Evolutionary conservation across 2,113 vertebrate species (phyloP), one percentile per base, ranked within the genome.

Genomic region (Phaetusa simplex): DNA sequence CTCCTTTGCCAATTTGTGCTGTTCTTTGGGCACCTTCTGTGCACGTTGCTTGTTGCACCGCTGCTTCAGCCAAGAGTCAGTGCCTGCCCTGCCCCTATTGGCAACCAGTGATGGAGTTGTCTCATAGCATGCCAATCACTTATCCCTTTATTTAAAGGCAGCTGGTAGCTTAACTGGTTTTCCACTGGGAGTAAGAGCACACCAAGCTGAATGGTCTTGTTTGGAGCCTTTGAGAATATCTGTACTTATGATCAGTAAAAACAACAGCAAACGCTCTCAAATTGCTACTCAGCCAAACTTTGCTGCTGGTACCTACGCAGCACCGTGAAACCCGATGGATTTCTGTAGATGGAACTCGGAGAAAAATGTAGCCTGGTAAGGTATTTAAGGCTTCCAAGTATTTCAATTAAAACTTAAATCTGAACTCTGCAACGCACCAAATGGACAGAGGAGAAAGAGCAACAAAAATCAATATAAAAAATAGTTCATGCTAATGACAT

Each of bases 351-450:
- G 49, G 36, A 85, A 27, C 3, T 3, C 8, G 0, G 17, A 36
- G 42, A 14, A 91, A 74, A 96, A 80, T 59, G 82, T 59, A 91
- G 71, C 58, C 50, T 62, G 55, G 18, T n/a, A 17, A 84, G 23
- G 47, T 36, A 47, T 84, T 84, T 64, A 61, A 72, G 81, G 53
- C 64, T 91, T 89, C 52, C n/a, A 66, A 64, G 66, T 93, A 58
- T 91, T 94, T 96, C 29, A 97, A 26, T 95, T 95, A 90, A 91
- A 91, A 80, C 73, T 89, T 82, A 87, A 93, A 70, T 82, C 50
- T 86, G 84, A 94, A 66, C 58, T 82, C 78, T 83, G 86, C 53
- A 80, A n/a, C 0, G 2, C 26, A 26, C 62, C 2, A 24, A 62
- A 52, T 88, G 78, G 86, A 59, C 38, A 9, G 84, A 89, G 74